Percentiles rank a stretch among this genome's conserved stretches.
phyloP scores from a whole-genome alignment of 1,140 invertebrate species.

The Mizuhopecten yessoensis region DNA sequence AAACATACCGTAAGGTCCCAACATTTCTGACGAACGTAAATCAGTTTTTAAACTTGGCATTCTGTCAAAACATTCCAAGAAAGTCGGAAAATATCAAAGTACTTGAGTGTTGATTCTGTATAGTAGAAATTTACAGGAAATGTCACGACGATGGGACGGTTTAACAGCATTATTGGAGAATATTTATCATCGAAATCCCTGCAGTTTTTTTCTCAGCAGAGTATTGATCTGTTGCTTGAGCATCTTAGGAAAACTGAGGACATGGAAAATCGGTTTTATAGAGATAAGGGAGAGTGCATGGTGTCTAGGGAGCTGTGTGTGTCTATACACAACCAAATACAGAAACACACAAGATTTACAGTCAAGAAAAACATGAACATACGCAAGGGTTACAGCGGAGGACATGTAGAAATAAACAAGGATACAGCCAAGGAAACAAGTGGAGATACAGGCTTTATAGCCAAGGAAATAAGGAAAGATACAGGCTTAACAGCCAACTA shows the following conservation, averaged over 20 bases:
- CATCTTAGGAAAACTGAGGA: constrained; percentile 1
- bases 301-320: neutral
- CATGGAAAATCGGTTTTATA: constrained; percentile 15
- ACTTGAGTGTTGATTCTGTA: neutral
- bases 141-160: neutral
- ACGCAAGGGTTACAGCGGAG: no score
- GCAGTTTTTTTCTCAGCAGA: neutral
- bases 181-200: neutral
- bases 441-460: no score
- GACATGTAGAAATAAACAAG: no score
- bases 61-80: neutral
- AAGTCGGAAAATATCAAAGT: neutral
- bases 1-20: neutral
- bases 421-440: no score
- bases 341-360: no score
- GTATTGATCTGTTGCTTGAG: neutral
- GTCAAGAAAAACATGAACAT: no score
- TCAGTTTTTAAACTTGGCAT: neutral
- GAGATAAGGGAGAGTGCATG: neutral
- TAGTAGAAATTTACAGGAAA: neutral
- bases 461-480: no score
- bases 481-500: no score
- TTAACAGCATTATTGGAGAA: neutral
- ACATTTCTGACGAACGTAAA: neutral
- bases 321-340: neutral